Evolutionary conservation across 2,888 invertebrate genomes (phyloP).

Genomic region (Pecten maximus): DNA sequence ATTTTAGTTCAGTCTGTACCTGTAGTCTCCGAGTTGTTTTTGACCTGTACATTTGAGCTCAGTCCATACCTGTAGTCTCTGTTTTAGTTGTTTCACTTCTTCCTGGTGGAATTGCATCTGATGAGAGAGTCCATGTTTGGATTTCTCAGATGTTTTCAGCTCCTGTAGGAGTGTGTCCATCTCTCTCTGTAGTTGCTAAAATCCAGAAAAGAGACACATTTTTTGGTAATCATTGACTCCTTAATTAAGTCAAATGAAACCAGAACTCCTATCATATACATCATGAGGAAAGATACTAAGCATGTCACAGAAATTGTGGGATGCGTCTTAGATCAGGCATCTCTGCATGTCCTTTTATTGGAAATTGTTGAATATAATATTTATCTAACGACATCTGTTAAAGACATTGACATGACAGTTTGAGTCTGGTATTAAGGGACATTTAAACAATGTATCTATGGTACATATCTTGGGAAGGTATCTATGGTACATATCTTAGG

Average conservation of each 20-base stretch:
- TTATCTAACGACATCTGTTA: not conserved
- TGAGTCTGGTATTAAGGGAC: not conserved
- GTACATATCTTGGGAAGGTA: no score
- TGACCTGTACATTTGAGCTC: not conserved
- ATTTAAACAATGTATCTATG: not conserved
- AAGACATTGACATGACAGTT: not conserved
- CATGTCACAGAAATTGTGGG: not conserved
- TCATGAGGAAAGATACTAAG: not conserved
- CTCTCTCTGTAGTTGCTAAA: slow-evolving; percentile 66
- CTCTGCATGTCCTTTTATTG: no score
- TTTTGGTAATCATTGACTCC: not conserved
- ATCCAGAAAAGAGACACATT: not conserved
- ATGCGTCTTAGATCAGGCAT: no score
- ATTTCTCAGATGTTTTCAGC: slow-evolving; percentile 51
- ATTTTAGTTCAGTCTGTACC: not conserved
- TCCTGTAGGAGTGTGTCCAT: slow-evolving; percentile 57
- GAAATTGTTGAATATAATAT: not conserved
- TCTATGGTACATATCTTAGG: no score
- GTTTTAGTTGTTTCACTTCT: slow-evolving; percentile 68
- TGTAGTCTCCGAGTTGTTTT: not conserved
- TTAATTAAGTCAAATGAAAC: not conserved
- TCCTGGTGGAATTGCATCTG: slow-evolving; percentile 71
- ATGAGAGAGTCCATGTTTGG: slow-evolving; percentile 67
- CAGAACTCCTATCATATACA: not conserved
- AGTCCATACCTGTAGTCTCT: slow-evolving; percentile 64